These are phyloP conservation scores for Baronia brevicornis DNA, from an alignment of 2,888 invertebrate genomes.

Conservation along the genomic window DNA sequence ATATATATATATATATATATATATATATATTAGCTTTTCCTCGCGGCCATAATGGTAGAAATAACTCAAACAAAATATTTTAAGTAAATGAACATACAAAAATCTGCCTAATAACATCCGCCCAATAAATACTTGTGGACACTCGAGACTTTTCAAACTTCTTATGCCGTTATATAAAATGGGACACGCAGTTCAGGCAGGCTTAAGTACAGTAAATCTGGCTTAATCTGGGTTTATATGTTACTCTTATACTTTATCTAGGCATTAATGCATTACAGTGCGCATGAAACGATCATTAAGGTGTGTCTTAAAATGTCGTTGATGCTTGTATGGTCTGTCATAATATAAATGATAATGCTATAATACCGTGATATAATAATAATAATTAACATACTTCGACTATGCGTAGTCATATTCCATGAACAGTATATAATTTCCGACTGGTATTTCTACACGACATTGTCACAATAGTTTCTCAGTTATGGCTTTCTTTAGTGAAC, in stretches of 20 bases:
- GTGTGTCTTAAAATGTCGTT: not conserved
- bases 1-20: too few species aligned
- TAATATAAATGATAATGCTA: constrained; percentile 2
- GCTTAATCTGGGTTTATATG: constrained; percentile 22
- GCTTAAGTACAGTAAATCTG: constrained; percentile 12
- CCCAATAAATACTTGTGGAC: too few species aligned
- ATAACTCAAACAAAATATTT: too few species aligned
- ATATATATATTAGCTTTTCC: too few species aligned
- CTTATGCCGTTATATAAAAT: constrained; percentile 18
- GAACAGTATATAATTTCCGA: too few species aligned
- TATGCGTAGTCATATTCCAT: not conserved
- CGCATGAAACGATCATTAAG: constrained; percentile 1
- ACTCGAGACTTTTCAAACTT: not conserved
- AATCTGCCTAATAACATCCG: too few species aligned
- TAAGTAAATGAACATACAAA: too few species aligned
- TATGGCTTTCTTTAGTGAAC: too few species aligned
- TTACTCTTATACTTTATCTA: constrained; percentile 15
- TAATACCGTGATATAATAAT: constrained; percentile 6
- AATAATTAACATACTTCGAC: constrained; percentile 1
- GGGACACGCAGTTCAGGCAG: constrained; percentile 12
- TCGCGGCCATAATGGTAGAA: too few species aligned
- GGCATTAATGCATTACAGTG: constrained; percentile 5
- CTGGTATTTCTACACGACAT: too few species aligned
- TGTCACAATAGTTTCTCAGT: too few species aligned
- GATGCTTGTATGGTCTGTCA: not conserved